Evolutionary conservation across 2,797 vertebrate species (phyloP).

Genomic region (Pantherophis alleghaniensis): DNA sequence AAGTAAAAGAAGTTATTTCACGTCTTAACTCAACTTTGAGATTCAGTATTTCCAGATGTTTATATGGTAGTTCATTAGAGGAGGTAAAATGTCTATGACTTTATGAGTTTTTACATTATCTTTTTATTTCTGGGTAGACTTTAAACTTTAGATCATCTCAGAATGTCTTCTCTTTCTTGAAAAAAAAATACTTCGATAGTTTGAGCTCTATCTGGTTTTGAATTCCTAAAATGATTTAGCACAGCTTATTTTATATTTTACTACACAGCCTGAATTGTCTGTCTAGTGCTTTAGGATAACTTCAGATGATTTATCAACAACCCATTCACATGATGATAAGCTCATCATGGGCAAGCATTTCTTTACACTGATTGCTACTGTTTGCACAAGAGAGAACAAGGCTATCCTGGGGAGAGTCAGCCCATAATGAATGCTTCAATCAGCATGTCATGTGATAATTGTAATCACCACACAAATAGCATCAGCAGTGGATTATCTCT

Average conservation of each 20-base stretch:
- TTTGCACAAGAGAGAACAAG: slow-evolving; percentile 4
- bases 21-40: background rate
- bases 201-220: background rate
- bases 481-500: background rate
- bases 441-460: slow-evolving; percentile 2
- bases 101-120: background rate
- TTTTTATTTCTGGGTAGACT: background rate
- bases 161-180: too few relatives aligned
- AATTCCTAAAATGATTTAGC: background rate
- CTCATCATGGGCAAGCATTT: slow-evolving; percentile 15
- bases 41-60: background rate
- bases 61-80: background rate
- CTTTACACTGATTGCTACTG: slow-evolving; percentile 23
- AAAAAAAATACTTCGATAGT: background rate
- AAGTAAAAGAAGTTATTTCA: background rate
- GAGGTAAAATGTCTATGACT: background rate
- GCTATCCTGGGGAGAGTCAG: slow-evolving; percentile 7
- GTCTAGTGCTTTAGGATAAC: background rate
- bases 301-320: slow-evolving; percentile 19
- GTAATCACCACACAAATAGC: background rate
- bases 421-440: slow-evolving; percentile 19
- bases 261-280: background rate
- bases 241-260: background rate
- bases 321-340: slow-evolving; percentile 24
- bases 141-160: slow-evolving; percentile 21